Percentiles rank a stretch among this genome's conserved stretches.
Evolutionary conservation across 92 coral and sea anemone species (phyloP).

Genomic region (Hydrozoanthus gracilis): DNA sequence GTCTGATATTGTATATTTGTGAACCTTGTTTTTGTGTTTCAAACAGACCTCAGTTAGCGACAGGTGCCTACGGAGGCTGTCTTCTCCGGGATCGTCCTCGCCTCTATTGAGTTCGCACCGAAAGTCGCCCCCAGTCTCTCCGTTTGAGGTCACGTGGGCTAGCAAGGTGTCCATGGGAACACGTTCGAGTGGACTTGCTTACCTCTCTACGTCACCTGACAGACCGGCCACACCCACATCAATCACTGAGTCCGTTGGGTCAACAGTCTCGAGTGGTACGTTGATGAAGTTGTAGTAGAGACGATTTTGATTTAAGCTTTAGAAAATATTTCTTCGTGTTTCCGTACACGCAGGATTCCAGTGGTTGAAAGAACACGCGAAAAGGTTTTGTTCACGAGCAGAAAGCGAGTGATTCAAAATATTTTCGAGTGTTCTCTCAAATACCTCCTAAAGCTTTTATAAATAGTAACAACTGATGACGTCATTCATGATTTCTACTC

Average conservation of each 20-base stretch:
- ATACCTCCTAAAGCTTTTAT: too few relatives aligned
- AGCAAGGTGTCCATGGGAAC: constrained; percentile 59
- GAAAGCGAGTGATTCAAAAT: too few relatives aligned
- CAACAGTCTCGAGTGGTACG: constrained; percentile 10
- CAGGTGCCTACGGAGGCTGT: constrained; percentile 24
- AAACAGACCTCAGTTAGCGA: constrained; percentile 34
- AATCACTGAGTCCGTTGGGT: constrained; percentile 7
- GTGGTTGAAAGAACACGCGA: too few relatives aligned
- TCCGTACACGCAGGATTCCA: too few relatives aligned
- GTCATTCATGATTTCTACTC: too few relatives aligned
- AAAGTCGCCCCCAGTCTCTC: constrained; percentile 33
- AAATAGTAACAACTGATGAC: too few relatives aligned
- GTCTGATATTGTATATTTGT: not conserved
- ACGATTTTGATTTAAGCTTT: too few relatives aligned
- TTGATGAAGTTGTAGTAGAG: too few relatives aligned
- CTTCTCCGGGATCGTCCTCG: constrained; percentile 31
- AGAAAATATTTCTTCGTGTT: too few relatives aligned
- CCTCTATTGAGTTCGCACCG: constrained; percentile 23
- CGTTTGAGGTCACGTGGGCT: constrained; percentile 75
- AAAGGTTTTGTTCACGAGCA: too few relatives aligned
- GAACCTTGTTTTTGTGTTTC: not conserved
- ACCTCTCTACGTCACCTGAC: constrained; percentile 9
- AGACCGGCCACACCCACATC: constrained; percentile 41
- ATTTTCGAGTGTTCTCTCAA: too few relatives aligned
- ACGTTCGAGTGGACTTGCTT: constrained; percentile 35